Conservation (phyloP, 2,113 vertebrate species). For the Callospermophilus lateralis region DNA sequence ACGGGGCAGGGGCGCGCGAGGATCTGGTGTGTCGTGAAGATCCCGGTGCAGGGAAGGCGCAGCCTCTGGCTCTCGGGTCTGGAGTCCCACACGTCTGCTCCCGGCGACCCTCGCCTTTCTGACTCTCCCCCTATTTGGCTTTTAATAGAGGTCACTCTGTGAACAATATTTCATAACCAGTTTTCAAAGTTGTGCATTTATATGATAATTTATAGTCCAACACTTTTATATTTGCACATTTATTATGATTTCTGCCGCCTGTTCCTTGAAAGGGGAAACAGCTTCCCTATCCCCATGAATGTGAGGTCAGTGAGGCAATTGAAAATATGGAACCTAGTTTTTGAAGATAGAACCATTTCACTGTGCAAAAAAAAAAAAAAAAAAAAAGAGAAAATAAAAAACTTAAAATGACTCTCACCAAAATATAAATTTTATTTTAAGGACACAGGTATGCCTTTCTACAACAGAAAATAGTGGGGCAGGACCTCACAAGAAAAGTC, state of each 20-base stretch:
- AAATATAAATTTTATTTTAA: not conserved
- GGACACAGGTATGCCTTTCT: not conserved
- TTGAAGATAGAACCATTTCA: not conserved
- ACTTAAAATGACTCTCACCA: not conserved
- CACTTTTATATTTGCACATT: not conserved
- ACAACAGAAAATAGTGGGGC: not conserved
- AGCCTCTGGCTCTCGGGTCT: too few species aligned
- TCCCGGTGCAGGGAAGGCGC: too few species aligned
- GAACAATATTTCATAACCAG: conserved; percentile 58
- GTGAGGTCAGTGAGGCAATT: not conserved
- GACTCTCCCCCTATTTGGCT: conserved; percentile 6
- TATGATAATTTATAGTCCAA: conserved; percentile 31
- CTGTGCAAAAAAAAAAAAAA: not conserved
- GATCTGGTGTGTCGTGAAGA: too few species aligned
- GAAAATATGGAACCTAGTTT: not conserved
- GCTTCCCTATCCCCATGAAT: not conserved
- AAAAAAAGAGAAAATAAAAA: not conserved
- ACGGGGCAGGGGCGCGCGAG: too few species aligned
- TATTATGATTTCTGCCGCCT: not conserved
- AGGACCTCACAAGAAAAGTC: not conserved
- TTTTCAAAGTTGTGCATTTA: conserved; percentile 64
- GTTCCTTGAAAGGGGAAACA: not conserved
- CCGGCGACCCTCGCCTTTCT: too few species aligned
- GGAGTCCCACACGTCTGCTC: too few species aligned
- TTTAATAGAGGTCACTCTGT: conserved; percentile 43